phyloP scores from a whole-genome alignment of 2,113 vertebrate species.

The Epinephelus lanceolatus region DNA sequence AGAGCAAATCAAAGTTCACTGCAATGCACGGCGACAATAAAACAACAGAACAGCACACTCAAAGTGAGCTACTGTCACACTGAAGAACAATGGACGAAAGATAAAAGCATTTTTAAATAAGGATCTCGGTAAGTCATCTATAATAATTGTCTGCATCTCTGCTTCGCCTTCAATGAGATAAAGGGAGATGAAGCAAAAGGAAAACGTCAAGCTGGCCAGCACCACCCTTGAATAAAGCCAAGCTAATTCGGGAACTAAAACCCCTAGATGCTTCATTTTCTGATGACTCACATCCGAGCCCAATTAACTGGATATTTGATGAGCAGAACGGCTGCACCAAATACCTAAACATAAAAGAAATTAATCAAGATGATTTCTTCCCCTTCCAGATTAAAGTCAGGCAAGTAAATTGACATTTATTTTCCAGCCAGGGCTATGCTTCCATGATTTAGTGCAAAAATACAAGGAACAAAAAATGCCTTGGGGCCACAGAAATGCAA shows the following conservation, averaged over 20 bases:
- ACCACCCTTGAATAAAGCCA: conserved; percentile 45
- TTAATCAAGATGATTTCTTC: conserved; percentile 23
- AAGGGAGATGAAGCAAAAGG: conserved; percentile 35
- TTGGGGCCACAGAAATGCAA: conserved; percentile 1
- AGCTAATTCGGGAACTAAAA: conserved; percentile 58
- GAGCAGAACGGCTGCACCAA: conserved; percentile 29
- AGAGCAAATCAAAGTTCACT: conserved; percentile 44
- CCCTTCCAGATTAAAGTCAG: conserved; percentile 32
- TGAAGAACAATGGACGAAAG: conserved; percentile 14
- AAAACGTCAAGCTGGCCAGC: conserved; percentile 33
- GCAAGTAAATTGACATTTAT: conserved; percentile 45
- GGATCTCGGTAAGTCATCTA: conserved; percentile 33
- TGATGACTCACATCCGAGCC: conserved; percentile 35
- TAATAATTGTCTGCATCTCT: conserved; percentile 43
- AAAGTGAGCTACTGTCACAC: conserved; percentile 43
- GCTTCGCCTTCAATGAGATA: conserved; percentile 24
- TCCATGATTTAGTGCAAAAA: conserved; percentile 18
- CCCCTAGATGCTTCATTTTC: conserved; percentile 27
- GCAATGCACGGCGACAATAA: conserved; percentile 27
- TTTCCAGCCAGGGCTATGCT: not conserved
- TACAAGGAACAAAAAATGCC: conserved; percentile 17
- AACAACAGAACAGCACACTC: conserved; percentile 29
- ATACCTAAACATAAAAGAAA: conserved; percentile 51
- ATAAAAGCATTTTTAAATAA: conserved; percentile 59
- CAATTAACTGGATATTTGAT: conserved; percentile 56